These are phyloP conservation scores for Gyps fulvus DNA, from an alignment of 2,113 vertebrate genomes.

Conservation along the genomic window DNA sequence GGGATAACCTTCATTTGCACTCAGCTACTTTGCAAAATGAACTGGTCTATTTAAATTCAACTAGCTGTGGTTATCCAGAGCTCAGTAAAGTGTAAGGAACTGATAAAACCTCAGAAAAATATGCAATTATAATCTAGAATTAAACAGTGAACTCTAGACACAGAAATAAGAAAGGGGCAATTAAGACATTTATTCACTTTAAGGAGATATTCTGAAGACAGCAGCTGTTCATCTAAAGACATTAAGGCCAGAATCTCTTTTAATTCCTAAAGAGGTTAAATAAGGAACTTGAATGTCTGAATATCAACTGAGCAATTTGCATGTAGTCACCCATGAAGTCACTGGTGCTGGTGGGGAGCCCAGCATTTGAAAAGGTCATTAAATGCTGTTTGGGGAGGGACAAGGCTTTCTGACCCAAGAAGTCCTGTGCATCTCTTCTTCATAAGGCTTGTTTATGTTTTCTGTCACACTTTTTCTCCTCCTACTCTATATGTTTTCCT, in stretches of 20 bases:
- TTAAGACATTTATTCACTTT: background rate
- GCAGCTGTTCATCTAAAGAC: background rate
- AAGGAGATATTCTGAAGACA: background rate
- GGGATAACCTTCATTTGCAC: background rate
- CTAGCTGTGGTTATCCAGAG: background rate
- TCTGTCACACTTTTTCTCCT: background rate
- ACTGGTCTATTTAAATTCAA: slow-evolving; percentile 22
- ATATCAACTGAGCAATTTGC: background rate
- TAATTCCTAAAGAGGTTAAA: background rate
- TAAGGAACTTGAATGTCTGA: background rate
- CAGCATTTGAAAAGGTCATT: background rate
- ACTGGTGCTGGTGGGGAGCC: background rate
- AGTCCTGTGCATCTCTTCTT: background rate
- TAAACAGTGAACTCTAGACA: background rate
- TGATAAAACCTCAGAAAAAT: slow-evolving; percentile 1
- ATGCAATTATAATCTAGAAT: slow-evolving; percentile 24
- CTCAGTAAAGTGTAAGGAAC: background rate
- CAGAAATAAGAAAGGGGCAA: background rate
- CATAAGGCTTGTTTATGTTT: background rate
- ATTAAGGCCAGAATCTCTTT: background rate
- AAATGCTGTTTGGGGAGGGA: background rate
- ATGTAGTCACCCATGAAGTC: background rate
- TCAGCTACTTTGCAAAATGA: background rate
- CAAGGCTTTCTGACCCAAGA: background rate
- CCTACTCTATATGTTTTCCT: background rate